Evolutionary conservation across 2,113 vertebrate species (phyloP), one percentile per base, ranked within the genome.

Genomic region (Phaethon lepturus): DNA sequence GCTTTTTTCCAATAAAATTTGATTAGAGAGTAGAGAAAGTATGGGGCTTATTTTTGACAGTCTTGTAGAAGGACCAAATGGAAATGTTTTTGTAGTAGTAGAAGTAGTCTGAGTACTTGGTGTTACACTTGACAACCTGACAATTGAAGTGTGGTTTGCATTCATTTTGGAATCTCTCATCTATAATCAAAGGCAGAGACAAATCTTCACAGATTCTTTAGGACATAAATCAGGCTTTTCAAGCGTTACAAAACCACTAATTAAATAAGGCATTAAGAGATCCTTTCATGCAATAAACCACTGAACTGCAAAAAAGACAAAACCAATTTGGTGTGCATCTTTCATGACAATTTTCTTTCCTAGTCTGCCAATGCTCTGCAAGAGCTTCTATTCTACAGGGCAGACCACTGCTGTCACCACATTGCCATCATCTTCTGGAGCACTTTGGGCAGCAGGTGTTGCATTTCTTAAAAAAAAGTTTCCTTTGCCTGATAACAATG

Each of bases 121-220:
- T 49, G 22, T 79, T 53, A 58, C 7, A 18, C 62, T 82, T 88
- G 47, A 64, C 56, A 90, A 64, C 23, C 56, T 79, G 38, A 69
- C 8, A 77, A 63, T 2, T 62, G 45, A 63, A 73, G 17, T 59
- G 29, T 85, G 28, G 29, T 87, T 92, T 91, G 49, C 42, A 64
- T 58, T 96, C 40, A 85, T 90, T 92, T 86, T n/a, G 26, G 47
- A 31, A 77, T 69, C 45, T 83, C 50, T 93, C 64, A 67, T 94
- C 81, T 94, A n/a, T 49, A 86, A 71, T 66, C 52, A 96, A 96
- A 88, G 42, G 66, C 71, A 95, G 44, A 9, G 6, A 91, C 7
- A 85, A 82, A 68, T 47, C 28, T 84, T 87, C 6, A 5, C 33
- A 49, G 69, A 66, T 40, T 18, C 18, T 72, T 82, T 73, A 58